These are phyloP conservation scores for Unio pictorum DNA, from an alignment of 2,888 invertebrate species.

Conservation along the genomic window DNA sequence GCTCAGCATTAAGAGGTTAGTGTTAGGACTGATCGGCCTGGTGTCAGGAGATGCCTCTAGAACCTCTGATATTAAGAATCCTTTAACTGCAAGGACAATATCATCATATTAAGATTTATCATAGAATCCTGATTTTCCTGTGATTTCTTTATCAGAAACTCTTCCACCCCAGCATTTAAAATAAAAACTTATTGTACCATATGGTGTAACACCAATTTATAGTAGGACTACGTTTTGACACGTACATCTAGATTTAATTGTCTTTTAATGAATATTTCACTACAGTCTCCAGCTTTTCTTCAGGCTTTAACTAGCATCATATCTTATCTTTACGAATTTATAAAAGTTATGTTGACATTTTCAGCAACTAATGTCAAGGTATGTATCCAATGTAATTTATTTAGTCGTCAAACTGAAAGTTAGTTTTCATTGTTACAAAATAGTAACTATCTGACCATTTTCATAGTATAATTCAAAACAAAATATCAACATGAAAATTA, in stretches of 20 bases:
- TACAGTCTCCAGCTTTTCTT: slow-evolving; percentile 4
- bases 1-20: too few species aligned
- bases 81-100: slow-evolving; percentile 15
- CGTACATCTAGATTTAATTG: slow-evolving; percentile 6
- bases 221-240: slow-evolving; percentile 9
- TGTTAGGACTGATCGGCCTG: too few species aligned
- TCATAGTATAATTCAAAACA: too few species aligned
- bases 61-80: slow-evolving; percentile 17
- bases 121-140: slow-evolving; percentile 8
- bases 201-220: slow-evolving; percentile 15
- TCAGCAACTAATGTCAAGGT: too few species aligned
- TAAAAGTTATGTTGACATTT: too few species aligned
- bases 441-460: too few species aligned
- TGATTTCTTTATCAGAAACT: slow-evolving; percentile 16
- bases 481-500: too few species aligned
- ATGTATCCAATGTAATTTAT: too few species aligned
- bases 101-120: slow-evolving; percentile 13
- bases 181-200: slow-evolving; percentile 11
- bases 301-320: too few species aligned
- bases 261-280: slow-evolving; percentile 16
- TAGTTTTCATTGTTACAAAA: too few species aligned
- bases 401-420: too few species aligned
- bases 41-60: slow-evolving; percentile 6
- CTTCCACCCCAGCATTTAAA: slow-evolving; percentile 13
- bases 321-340: too few species aligned